Percentiles rank a stretch among this genome's conserved stretches.
phyloP scores from a whole-genome alignment of 2,888 invertebrate species.

The Apotomis turbidana region DNA sequence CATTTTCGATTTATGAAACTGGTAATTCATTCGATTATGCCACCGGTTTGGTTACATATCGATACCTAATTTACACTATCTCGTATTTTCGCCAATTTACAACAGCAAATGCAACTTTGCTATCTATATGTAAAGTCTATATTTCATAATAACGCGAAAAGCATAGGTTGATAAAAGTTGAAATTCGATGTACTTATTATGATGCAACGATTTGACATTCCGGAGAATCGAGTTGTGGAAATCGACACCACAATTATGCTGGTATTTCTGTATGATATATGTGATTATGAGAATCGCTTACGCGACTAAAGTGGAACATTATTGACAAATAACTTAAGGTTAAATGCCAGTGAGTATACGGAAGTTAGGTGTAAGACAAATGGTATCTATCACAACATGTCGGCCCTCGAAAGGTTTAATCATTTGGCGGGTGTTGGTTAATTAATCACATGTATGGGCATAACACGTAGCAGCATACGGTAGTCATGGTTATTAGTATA shows the following conservation, averaged over 20 bases:
- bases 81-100: conserved; percentile 1
- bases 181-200: conserved; percentile 13
- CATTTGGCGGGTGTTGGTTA: conserved; percentile 9
- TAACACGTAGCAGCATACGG: neutral
- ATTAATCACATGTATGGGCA: neutral
- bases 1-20: conserved; percentile 28
- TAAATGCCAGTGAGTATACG: conserved; percentile 19
- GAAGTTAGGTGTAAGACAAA: conserved; percentile 24
- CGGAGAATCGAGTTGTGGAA: conserved; percentile 25
- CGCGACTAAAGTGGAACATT: conserved; percentile 9
- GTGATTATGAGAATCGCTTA: conserved; percentile 14
- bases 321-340: conserved; percentile 23
- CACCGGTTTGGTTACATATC: conserved; percentile 14
- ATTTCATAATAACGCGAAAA: conserved; percentile 1
- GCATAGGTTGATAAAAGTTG: conserved; percentile 1
- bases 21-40: conserved; percentile 26
- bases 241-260: conserved; percentile 25
- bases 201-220: conserved; percentile 25
- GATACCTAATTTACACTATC: neutral
- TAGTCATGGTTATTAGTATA: too few species aligned
- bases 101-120: conserved; percentile 2
- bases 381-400: conserved; percentile 18
- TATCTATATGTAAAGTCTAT: neutral
- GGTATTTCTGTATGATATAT: conserved; percentile 1
- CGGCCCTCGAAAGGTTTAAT: conserved; percentile 8